These are phyloP conservation scores for Microvelia longipes DNA, from an alignment of 1,140 invertebrate species.

Conservation along the genomic window DNA sequence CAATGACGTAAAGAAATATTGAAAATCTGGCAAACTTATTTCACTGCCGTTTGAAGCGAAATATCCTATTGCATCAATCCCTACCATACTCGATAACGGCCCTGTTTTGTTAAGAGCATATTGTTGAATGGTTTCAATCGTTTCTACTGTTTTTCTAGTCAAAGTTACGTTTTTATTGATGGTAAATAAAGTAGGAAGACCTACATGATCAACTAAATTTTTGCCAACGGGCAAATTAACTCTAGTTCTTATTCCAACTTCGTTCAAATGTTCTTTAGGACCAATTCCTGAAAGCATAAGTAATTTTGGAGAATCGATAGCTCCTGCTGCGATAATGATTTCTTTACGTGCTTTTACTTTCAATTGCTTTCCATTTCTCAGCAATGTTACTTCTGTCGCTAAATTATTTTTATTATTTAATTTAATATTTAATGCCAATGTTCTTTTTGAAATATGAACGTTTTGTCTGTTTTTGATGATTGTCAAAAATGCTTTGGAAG, in stretches of 20 bases:
- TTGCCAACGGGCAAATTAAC: constrained; percentile 40
- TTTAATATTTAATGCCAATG: constrained; percentile 47
- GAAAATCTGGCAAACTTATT: constrained; percentile 44
- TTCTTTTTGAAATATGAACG: constrained; percentile 48
- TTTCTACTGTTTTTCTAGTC: constrained; percentile 10
- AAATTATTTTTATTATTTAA: constrained; percentile 40
- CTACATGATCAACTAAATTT: constrained; percentile 52
- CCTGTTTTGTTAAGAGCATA: constrained; percentile 17
- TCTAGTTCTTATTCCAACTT: constrained; percentile 32
- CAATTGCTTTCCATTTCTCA: constrained; percentile 32
- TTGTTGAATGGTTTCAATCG: neutral
- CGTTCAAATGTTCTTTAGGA: constrained; percentile 9
- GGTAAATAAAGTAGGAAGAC: constrained; percentile 47
- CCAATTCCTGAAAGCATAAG: constrained; percentile 17
- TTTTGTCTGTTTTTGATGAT: constrained; percentile 42
- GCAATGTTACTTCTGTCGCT: constrained; percentile 49
- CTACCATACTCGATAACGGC: constrained; percentile 28
- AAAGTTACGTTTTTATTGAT: constrained; percentile 36
- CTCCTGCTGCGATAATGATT: constrained; percentile 47
- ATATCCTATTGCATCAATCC: constrained; percentile 46
- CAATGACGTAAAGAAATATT: constrained; percentile 36
- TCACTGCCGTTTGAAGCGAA: constrained; percentile 41
- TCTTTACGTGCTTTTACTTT: constrained; percentile 40
- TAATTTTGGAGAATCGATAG: constrained; percentile 36
- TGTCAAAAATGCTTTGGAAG: constrained; percentile 41